phyloP scores from a whole-genome alignment of 2,888 invertebrate species.

The Drosophila quinaria region DNA sequence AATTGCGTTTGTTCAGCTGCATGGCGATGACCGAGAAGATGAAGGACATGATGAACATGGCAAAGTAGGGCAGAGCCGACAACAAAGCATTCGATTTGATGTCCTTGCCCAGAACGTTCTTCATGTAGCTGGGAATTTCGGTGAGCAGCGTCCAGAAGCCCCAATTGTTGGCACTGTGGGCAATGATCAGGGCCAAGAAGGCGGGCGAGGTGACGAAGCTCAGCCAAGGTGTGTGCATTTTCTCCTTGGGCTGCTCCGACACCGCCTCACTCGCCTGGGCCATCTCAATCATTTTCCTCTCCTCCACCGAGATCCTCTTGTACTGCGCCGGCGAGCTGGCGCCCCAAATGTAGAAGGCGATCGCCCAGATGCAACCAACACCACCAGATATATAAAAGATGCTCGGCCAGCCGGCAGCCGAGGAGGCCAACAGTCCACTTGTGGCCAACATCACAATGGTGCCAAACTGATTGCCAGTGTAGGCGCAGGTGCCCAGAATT shows the following conservation, averaged over 20 bases:
- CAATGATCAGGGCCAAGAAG: slow-evolving; percentile 90
- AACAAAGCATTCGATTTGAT: slow-evolving; percentile 90
- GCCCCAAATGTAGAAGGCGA: slow-evolving; percentile 88
- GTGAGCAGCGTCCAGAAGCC: slow-evolving; percentile 94
- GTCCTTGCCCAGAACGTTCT: slow-evolving; percentile 89
- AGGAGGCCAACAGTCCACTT: slow-evolving; percentile 90
- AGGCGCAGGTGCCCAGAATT: slow-evolving; percentile 88
- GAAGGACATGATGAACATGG: slow-evolving; percentile 90
- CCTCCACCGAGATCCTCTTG: slow-evolving; percentile 88
- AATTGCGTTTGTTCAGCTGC: slow-evolving; percentile 77
- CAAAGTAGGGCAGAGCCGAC: slow-evolving; percentile 91
- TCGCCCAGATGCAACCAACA: slow-evolving; percentile 88
- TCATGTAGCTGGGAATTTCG: slow-evolving; percentile 93
- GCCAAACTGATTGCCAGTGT: slow-evolving; percentile 92
- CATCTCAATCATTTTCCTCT: slow-evolving; percentile 89
- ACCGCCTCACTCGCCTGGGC: slow-evolving; percentile 83
- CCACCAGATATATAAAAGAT: slow-evolving; percentile 91
- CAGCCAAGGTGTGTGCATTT: slow-evolving; percentile 89
- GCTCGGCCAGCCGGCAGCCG: slow-evolving; percentile 91
- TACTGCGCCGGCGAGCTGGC: slow-evolving; percentile 89
- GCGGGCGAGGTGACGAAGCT: slow-evolving; percentile 91
- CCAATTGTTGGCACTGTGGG: slow-evolving; percentile 91
- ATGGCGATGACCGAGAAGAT: slow-evolving; percentile 90
- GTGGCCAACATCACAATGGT: slow-evolving; percentile 91
- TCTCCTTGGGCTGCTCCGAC: slow-evolving; percentile 79